Percentiles rank a stretch among this genome's conserved stretches.
Conservation (phyloP, 2,113 vertebrate species). For the Anhinga anhinga region DNA sequence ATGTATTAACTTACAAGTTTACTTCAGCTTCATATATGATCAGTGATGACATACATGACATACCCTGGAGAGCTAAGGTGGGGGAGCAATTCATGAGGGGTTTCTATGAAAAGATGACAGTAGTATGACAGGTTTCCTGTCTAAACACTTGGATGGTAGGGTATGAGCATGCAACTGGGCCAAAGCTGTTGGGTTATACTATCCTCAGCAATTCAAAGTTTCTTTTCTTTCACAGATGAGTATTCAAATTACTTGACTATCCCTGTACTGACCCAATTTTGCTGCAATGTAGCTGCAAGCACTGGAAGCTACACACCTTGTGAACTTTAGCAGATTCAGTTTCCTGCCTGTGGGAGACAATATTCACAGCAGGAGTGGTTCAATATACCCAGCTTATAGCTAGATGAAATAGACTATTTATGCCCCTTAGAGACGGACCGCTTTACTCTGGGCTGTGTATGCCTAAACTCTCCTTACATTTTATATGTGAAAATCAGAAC, state of each 20-base stretch:
- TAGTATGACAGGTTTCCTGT: neutral
- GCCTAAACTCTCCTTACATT: neutral
- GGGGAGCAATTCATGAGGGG: neutral
- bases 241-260: neutral
- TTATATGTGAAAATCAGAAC: neutral
- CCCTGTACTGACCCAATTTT: neutral
- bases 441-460: neutral
- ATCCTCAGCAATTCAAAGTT: neutral
- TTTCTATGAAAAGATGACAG: neutral
- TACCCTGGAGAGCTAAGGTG: neutral
- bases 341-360: neutral
- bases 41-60: neutral
- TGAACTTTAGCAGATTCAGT: neutral
- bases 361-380: neutral
- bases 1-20: neutral
- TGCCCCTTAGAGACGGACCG: neutral
- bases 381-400: neutral
- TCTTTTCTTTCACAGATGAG: neutral
- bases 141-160: rapidly evolving
- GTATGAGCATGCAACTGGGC: neutral
- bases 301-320: neutral
- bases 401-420: neutral
- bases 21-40: neutral
- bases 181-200: neutral
- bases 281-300: neutral